Conservation (phyloP, 2,113 vertebrate species). For the Notechis scutatus region DNA sequence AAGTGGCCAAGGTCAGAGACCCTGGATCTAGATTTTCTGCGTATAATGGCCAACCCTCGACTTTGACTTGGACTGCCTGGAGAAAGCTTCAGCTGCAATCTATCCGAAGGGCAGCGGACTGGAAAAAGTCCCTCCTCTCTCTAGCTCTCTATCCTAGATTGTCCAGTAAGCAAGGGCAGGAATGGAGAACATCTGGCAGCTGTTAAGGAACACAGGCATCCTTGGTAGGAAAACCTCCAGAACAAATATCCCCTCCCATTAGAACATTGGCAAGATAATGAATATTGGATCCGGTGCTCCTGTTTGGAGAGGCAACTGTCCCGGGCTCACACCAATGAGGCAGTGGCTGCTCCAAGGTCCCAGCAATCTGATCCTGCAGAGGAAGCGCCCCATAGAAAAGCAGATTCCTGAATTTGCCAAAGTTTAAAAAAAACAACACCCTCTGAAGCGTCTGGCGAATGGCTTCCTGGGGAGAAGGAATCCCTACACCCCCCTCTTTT, state of each 20-base stretch:
- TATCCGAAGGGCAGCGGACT: background rate
- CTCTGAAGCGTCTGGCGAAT: background rate
- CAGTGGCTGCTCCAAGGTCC: background rate
- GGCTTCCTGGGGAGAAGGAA: background rate
- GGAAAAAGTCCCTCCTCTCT: background rate
- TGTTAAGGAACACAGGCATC: background rate
- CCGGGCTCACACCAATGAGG: background rate
- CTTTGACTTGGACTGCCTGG: background rate
- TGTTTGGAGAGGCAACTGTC: slow-evolving; percentile 11
- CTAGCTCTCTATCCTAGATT: background rate
- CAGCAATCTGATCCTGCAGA: background rate
- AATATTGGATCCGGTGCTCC: slow-evolving; percentile 6
- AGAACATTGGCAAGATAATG: slow-evolving; percentile 7
- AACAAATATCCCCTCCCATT: slow-evolving; percentile 16
- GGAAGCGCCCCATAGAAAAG: background rate
- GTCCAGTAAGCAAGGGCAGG: background rate
- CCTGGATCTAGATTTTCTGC: background rate
- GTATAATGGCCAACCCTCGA: background rate
- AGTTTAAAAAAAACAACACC: background rate
- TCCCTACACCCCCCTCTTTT: background rate
- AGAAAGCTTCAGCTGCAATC: background rate
- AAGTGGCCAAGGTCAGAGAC: too few species aligned
- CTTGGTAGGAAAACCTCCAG: slow-evolving; percentile 7
- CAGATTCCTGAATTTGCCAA: background rate
- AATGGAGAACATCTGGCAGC: slow-evolving; percentile 10